phyloP scores from a whole-genome alignment of 2,797 vertebrate genomes.

The Sebastes baramenuke region DNA sequence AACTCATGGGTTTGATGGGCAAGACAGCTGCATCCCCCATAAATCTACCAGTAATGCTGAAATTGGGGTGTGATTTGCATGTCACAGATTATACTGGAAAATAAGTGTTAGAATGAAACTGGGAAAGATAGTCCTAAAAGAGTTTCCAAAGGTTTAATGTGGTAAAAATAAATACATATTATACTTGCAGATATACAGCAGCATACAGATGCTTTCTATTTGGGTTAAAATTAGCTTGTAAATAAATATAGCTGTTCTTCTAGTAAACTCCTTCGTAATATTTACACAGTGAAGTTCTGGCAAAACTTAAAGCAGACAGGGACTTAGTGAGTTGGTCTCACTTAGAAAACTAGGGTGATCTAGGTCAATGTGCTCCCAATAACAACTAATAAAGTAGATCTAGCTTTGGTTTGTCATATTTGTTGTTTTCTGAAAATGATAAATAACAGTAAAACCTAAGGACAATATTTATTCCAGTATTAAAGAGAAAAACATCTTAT shows the following conservation, averaged over 20 bases:
- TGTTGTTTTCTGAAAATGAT: conserved; percentile 8
- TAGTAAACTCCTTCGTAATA: conserved; percentile 2
- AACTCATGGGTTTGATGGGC: neutral
- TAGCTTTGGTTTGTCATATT: neutral
- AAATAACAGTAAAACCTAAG: neutral
- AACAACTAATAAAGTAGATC: neutral
- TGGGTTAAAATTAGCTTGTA: conserved; percentile 27
- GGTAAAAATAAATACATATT: conserved; percentile 21
- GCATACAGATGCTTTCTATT: conserved; percentile 19
- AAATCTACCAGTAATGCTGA: neutral
- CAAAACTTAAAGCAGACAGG: conserved; percentile 1
- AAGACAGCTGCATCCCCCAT: neutral
- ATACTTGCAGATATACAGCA: conserved; percentile 6
- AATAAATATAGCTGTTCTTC: conserved; percentile 46
- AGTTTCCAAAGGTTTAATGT: conserved; percentile 1
- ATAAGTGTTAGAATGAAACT: conserved; percentile 15
- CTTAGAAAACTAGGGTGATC: neutral
- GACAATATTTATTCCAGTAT: neutral
- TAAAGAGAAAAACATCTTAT: neutral
- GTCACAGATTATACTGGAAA: conserved; percentile 18
- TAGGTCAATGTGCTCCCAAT: conserved; percentile 1
- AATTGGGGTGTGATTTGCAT: conserved; percentile 34
- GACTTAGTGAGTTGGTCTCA: neutral
- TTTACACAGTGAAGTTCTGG: conserved; percentile 23
- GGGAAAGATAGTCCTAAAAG: neutral